These are phyloP conservation scores for Fratercula arctica DNA, from an alignment of 2,797 vertebrate genomes.

Conservation along the genomic window DNA sequence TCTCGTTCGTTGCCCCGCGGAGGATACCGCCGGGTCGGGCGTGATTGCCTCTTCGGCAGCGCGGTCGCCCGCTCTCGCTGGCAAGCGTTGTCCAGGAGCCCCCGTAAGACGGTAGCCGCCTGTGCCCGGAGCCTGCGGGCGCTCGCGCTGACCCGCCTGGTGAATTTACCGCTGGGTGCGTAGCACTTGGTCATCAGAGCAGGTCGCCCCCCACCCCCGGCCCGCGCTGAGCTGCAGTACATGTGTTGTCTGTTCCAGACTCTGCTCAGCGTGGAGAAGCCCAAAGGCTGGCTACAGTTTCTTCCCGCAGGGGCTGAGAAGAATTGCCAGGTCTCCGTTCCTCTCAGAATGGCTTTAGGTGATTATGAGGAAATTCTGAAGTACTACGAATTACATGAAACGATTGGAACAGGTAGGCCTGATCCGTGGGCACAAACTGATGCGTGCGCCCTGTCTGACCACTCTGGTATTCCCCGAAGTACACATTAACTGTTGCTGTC, in stretches of 20 bases:
- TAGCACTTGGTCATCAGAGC: rapidly evolving
- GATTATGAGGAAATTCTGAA: slow-evolving; percentile 85
- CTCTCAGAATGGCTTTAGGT: slow-evolving; percentile 66
- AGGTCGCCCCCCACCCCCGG: rapidly evolving
- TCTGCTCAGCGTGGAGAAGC: too few relatives aligned
- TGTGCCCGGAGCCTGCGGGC: neutral
- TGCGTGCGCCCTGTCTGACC: rapidly evolving
- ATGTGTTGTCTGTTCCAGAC: rapidly evolving
- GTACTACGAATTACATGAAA: slow-evolving; percentile 90
- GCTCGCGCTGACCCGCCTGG: rapidly evolving
- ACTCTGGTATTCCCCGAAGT: rapidly evolving
- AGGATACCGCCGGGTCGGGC: neutral
- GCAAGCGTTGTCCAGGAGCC: neutral
- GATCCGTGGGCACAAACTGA: rapidly evolving
- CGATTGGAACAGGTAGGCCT: slow-evolving; percentile 88
- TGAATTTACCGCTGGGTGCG: rapidly evolving
- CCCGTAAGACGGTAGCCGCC: rapidly evolving
- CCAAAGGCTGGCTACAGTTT: rapidly evolving
- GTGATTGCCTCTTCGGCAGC: too few relatives aligned
- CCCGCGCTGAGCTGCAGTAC: neutral
- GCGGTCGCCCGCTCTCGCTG: too few relatives aligned
- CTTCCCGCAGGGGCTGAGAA: neutral
- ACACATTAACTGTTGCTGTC: too few relatives aligned
- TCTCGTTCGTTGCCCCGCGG: too few relatives aligned
- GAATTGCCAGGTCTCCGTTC: rapidly evolving